Conservation (phyloP, 2,113 vertebrate genomes). For the Morone chrysops region DNA sequence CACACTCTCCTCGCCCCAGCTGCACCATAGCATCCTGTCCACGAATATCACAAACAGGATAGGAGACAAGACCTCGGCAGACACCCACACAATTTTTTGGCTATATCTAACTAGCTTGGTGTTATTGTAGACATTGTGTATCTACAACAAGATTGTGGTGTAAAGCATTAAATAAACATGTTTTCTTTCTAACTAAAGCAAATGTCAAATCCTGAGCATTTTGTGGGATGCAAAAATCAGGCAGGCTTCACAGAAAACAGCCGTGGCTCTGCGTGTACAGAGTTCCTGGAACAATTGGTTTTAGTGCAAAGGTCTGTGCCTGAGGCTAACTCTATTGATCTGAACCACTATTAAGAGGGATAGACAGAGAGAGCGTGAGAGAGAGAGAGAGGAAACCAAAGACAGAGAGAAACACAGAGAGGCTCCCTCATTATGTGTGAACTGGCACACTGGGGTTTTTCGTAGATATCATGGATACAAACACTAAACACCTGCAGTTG, state of each 20-base stretch:
- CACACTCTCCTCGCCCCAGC: too few species aligned
- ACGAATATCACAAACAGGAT: too few species aligned
- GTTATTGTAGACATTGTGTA: neutral
- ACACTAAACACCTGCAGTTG: constrained; percentile 10
- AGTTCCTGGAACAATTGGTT: constrained; percentile 77
- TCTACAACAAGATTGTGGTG: constrained; percentile 13
- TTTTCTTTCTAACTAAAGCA: constrained; percentile 46
- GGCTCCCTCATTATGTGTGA: constrained; percentile 48
- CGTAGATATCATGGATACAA: constrained; percentile 28
- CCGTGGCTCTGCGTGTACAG: constrained; percentile 35
- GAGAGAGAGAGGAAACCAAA: constrained; percentile 12
- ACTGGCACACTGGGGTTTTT: constrained; percentile 26
- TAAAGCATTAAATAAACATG: constrained; percentile 44
- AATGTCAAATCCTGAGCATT: constrained; percentile 48
- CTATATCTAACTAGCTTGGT: neutral
- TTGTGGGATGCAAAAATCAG: constrained; percentile 37
- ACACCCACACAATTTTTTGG: too few species aligned
- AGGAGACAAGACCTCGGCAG: too few species aligned
- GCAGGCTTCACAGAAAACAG: constrained; percentile 56
- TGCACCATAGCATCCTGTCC: too few species aligned
- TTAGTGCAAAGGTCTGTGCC: constrained; percentile 77
- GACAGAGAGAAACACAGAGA: constrained; percentile 16
- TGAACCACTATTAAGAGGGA: constrained; percentile 66
- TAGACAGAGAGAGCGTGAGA: constrained; percentile 24
- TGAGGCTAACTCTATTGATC: constrained; percentile 77